Evolutionary conservation across 1,140 invertebrate species (phyloP), one percentile per base, ranked within the genome.

Genomic region (Babylonia areolata): DNA sequence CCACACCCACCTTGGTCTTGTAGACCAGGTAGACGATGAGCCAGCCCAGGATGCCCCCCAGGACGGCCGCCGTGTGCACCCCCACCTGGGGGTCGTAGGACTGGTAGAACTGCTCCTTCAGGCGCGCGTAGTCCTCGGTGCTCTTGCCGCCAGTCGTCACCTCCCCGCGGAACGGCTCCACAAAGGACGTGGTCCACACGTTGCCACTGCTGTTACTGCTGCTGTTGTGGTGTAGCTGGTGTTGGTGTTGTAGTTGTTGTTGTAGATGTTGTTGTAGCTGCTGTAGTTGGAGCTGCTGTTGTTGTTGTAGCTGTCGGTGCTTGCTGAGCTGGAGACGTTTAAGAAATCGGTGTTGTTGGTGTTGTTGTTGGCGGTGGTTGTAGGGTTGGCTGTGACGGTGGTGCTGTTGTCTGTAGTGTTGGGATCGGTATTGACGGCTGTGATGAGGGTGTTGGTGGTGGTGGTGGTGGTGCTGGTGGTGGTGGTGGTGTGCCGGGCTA

Each of bases 1-100:
- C n/a, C n/a, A n/a, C n/a, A n/a, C n/a, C n/a, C n/a, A n/a, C 9
- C 84, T 90, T 90, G 23, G 89, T 91, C 39, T 87, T 86, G 81
- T 91, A 91, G 73, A 91, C 84, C 1, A 92, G 84, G 81, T 90
- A 92, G 28, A 92, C 37, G 12, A 92, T 87, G 15, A 92, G 80
- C 81, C 89, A 73, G 58, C 90, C 86, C 20, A 92, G 88, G 84
- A 91, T 89, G 3, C 91, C 89, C 6, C 91, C 91, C 2, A 92
- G 86, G 35, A 91, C 88, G 20, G 89, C 86, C 1, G 90, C 91
- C 0, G 90, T 92, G 77, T 92, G 90, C 35, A 92, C 77, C 28
- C 90, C 91, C 58, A 64, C 58, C 82, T 90, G 85, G 9, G 91
- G 90, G 79, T 91, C 86, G 85, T 92, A 92, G 3, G 88, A 88